Evolutionary conservation across 2,797 vertebrate species (phyloP).

Genomic region (Babyrousa celebensis): DNA sequence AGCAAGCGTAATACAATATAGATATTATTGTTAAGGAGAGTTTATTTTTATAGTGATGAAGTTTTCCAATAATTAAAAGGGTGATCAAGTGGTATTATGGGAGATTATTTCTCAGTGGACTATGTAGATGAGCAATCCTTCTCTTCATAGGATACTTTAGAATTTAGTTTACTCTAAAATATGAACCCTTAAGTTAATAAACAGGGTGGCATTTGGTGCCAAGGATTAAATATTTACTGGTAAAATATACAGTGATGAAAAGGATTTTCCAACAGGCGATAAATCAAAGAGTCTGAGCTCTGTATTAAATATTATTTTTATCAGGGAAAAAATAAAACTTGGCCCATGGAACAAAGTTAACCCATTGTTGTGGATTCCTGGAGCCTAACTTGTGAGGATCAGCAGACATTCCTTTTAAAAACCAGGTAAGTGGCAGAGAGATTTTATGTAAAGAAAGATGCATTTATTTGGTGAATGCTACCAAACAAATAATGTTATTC

Average conservation of each 20-base stretch:
- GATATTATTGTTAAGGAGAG: constrained; percentile 49
- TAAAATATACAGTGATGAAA: constrained; percentile 88
- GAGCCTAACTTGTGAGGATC: neutral
- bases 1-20: constrained; percentile 67
- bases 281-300: constrained; percentile 82
- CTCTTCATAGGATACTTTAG: constrained; percentile 64
- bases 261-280: constrained; percentile 85
- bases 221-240: constrained; percentile 88
- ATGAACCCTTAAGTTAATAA: constrained; percentile 78
- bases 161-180: constrained; percentile 68
- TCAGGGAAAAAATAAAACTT: constrained; percentile 75
- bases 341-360: constrained; percentile 80
- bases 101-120: constrained; percentile 3
- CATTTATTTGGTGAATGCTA: constrained; percentile 2
- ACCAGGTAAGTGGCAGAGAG: neutral
- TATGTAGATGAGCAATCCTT: constrained; percentile 62
- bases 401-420: constrained; percentile 43
- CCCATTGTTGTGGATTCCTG: constrained; percentile 63
- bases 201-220: constrained; percentile 82
- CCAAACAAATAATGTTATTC: too few species aligned
- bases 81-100: constrained; percentile 3
- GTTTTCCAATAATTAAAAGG: constrained; percentile 58
- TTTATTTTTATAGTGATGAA: constrained; percentile 61
- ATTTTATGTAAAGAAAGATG: constrained; percentile 65
- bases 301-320: constrained; percentile 86